Conservation (phyloP, 2,888 invertebrate genomes). For the Mactromeris polynyma region DNA sequence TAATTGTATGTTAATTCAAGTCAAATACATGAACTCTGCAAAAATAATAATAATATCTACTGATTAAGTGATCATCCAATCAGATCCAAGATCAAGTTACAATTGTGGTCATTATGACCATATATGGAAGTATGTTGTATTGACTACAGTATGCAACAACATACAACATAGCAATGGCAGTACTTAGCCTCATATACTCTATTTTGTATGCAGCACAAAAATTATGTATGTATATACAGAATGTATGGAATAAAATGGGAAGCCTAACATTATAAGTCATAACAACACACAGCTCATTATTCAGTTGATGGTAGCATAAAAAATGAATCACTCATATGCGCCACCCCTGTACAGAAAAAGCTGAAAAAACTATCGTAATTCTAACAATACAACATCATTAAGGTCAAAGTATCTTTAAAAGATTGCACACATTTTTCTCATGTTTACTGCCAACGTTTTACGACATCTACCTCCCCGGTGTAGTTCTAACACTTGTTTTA, state of each 20-base stretch:
- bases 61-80: not conserved
- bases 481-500: not conserved
- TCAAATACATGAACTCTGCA: not conserved
- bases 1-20: not conserved
- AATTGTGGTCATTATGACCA: not conserved
- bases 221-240: not conserved
- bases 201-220: not conserved
- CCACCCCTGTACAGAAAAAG: not conserved
- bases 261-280: not conserved
- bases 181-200: not conserved
- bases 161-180: not conserved
- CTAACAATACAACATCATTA: not conserved
- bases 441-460: not conserved
- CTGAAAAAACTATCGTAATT: not conserved
- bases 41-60: not conserved
- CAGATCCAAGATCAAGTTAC: not conserved
- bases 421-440: slow-evolving; percentile 5
- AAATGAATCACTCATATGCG: not conserved
- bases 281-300: not conserved
- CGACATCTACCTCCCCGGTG: not conserved
- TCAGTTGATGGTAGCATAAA: not conserved
- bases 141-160: not conserved
- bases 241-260: not conserved
- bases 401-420: not conserved
- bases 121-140: not conserved